These are phyloP conservation scores for Amphimallon solstitiale DNA, from an alignment of 2,888 invertebrate genomes.

Conservation along the genomic window DNA sequence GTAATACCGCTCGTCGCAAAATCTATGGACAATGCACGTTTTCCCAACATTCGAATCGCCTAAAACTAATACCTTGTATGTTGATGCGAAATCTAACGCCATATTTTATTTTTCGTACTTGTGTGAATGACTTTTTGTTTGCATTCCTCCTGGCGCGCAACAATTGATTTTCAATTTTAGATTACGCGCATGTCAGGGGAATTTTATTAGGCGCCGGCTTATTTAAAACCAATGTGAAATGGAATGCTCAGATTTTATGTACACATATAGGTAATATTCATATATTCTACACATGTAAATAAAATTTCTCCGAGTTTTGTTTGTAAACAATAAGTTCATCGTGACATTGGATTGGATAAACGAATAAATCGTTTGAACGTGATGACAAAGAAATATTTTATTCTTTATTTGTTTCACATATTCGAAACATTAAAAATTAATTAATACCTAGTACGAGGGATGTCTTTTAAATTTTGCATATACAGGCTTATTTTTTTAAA, in stretches of 20 bases:
- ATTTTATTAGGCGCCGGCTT: conserved; percentile 9
- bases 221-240: conserved; percentile 5
- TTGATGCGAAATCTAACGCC: conserved; percentile 88
- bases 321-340: too few species aligned
- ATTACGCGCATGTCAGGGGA: conserved; percentile 15
- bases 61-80: conserved; percentile 86
- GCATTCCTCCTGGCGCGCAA: conserved; percentile 43
- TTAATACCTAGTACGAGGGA: too few species aligned
- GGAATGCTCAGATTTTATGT: background rate
- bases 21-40: conserved; percentile 90
- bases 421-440: too few species aligned
- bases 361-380: too few species aligned
- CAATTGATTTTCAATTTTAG: conserved; percentile 49
- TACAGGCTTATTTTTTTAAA: too few species aligned
- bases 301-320: background rate
- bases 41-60: conserved; percentile 92
- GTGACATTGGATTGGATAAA: too few species aligned
- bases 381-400: too few species aligned
- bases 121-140: conserved; percentile 34
- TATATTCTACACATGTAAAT: background rate
- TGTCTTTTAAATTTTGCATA: too few species aligned
- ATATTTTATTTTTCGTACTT: conserved; percentile 62
- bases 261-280: too few species aligned
- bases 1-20: conserved; percentile 89
- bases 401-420: too few species aligned